Base-by-base conservation (phyloP, 30 jellyfish, hydroid and myxozoan genomes). In the Sanderia malayensis region DNA sequence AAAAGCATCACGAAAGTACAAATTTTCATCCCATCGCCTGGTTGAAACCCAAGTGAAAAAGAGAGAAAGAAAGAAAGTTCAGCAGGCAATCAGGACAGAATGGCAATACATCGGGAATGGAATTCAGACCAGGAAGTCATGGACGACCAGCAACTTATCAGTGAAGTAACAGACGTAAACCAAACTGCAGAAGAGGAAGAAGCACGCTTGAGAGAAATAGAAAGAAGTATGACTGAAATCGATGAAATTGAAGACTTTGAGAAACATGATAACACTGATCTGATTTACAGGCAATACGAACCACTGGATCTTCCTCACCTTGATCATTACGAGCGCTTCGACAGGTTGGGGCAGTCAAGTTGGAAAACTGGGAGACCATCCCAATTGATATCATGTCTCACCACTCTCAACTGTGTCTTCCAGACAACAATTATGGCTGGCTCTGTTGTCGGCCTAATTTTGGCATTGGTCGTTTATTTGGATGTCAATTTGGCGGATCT, bases 361-460 rank as follows among this genome's bases (percentile, higher is more conserved):
- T 78, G 89, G 89, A 78, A 78, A 78, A 78, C 81, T 1, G 89
- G 89, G 21, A 30, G 89, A 46, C 89, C 89, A 10, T 19, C 55
- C 34, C 89, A 78, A 19, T 20, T 22, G 69, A 34, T 15, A 45
- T 78, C 89, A 1, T 41, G 70, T 8, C 58, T 78, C 34, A 34
- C 57, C 0, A 64, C 75, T 32, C 18, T 66, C 13, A 0, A 31
- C n/a, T 78, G 89, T 26, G 78, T 70, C 10, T 78, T 78, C 31
- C 82, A 78, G 46, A 78, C 89, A 52, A 60, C 89, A 2, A 13
- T 78, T 8, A 22, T 65, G 17, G 49, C 89, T 53, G 89, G 89
- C 21, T 17, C 31, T 10, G 10, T 78, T 31, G 61, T 78, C 4
- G 89, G 89, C 33, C 29, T 65, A 25, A 3, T 53, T 11, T 47